Base-by-base conservation (phyloP, 2,797 vertebrate species). In the Gastrophryne carolinensis region DNA sequence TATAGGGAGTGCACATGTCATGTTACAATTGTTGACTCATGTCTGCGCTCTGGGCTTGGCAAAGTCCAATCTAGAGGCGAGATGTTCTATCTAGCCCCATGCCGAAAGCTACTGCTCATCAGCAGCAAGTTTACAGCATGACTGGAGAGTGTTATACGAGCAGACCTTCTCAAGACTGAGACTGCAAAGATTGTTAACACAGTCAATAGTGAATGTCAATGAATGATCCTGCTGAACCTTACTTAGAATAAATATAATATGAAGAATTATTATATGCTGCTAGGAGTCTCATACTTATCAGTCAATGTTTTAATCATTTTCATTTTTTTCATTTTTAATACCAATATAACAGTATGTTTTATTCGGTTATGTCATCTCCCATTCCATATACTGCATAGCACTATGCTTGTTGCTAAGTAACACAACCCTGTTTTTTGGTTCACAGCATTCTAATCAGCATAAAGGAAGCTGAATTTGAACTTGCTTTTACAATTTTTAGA, bases 301-400 rank as follows among this genome's bases (percentile, higher is more conserved):
- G 34, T 65, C 19, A 19, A 15, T 1, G 35, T 52, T 8, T 41
- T 19, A 47, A 21, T 47, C 4, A 53, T 39, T 17, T 4, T 54
- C 23, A 5, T 34, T 66, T 56, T n/a, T 19, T 47, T 47, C 44
- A 47, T 44, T 44, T 44, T n/a, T 5, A 13, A 41, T 1, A n/a
- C 15, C 15, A 35, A 3, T 3, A 35, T 9, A 35, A 35, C 2
- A 19, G 50, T 73, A 64, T 73, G 54, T 24, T 53, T 67, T 44
- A 66, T 74, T 66, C 60, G 27, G 50, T 73, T 54, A 63, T 73
- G 52, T 63, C 57, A 74, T 66, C 49, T 66, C 15, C 66, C 30
- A 47, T 60, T 30, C 44, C 29, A 57, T 63, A 74, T 65, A 53
- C 52, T 74, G 72, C 72, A 66, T 74, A 74, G 72, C 72, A 66